These are phyloP conservation scores for Cricetomys ansorgei DNA, from an alignment of 2,113 vertebrate species.

Conservation along the genomic window DNA sequence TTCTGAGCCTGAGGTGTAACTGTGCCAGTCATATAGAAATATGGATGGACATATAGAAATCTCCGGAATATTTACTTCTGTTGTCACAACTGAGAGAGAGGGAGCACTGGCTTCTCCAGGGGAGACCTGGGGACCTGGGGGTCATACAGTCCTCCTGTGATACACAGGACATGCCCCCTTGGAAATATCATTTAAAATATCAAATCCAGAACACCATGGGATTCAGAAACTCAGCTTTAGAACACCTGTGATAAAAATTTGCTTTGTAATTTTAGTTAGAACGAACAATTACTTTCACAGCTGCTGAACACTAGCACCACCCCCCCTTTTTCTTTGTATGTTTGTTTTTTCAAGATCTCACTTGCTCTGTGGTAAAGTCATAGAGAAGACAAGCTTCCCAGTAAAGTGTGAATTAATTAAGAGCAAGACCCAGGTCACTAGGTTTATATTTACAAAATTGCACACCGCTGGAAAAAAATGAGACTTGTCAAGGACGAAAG, in stretches of 20 bases:
- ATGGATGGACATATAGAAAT: neutral
- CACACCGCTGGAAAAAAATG: slow-evolving; percentile 52
- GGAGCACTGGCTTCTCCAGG: rapidly evolving
- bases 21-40: too few species aligned
- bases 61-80: neutral
- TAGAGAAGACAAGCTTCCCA: neutral
- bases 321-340: neutral
- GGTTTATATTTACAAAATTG: slow-evolving; percentile 48
- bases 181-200: neutral
- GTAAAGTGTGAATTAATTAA: slow-evolving; percentile 32
- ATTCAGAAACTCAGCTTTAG: neutral
- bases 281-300: neutral
- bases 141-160: neutral
- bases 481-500: slow-evolving; percentile 70
- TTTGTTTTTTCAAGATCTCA: slow-evolving; percentile 35
- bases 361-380: slow-evolving; percentile 35
- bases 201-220: neutral
- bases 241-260: slow-evolving; percentile 8
- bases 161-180: neutral
- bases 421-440: slow-evolving; percentile 31
- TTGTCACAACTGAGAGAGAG: neutral
- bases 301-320: neutral
- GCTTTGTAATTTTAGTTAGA: slow-evolving; percentile 33
- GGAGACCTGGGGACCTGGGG: neutral
- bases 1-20: neutral